Base-by-base conservation (phyloP, 1,140 invertebrate genomes). In the Matsumurasca onukii region DNA sequence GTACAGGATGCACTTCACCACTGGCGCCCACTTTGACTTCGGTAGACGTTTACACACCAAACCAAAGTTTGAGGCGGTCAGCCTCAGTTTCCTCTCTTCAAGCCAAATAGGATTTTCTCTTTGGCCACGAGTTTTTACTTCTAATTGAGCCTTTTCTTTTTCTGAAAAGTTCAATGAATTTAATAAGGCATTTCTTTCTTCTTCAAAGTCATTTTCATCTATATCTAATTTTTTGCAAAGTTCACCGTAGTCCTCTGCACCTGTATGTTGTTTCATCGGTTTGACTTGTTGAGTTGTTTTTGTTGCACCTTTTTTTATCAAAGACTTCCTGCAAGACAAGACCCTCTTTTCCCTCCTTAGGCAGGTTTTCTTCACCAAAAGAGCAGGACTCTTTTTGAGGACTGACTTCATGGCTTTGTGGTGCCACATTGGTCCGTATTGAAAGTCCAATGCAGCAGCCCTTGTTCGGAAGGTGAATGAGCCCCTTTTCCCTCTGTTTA, bases 371-470 rank as follows among this genome's bases (percentile, higher is more conserved):
- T 64, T 64, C 3, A 64, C 62, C n/a, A 64, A 31, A 64, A 64
- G 62, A 3, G 62, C 62, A 31, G 62, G 62, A n/a, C 62, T 64
- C 62, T 31, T 64, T 64, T 64, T 64, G 29, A 64, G 2, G 17
- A 25, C 59, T 63, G 49, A 49, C 57, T 69, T 69, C 67, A 61
- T 63, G 20, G 67, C 64, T 63, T 64, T 13, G 64, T 69, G 27
- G 15, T 30, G 39, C 67, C 59, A 69, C 39, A 63, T 45, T 45
- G 45, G 67, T 25, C 67, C 59, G 20, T 45, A 69, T 20, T 69
- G 67, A 49, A 69, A 69, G n/a, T 68, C 67, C n/a, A 68, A 45
- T 48, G 67, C 67, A 15, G 67, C 67, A 63, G 55, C 67, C 48
- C 34, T 39, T 69, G 57, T 63, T 30, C 62, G 31, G 62, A 31